Evolutionary conservation across 1,140 invertebrate genomes (phyloP).

Genomic region (Calycopis cecrops): DNA sequence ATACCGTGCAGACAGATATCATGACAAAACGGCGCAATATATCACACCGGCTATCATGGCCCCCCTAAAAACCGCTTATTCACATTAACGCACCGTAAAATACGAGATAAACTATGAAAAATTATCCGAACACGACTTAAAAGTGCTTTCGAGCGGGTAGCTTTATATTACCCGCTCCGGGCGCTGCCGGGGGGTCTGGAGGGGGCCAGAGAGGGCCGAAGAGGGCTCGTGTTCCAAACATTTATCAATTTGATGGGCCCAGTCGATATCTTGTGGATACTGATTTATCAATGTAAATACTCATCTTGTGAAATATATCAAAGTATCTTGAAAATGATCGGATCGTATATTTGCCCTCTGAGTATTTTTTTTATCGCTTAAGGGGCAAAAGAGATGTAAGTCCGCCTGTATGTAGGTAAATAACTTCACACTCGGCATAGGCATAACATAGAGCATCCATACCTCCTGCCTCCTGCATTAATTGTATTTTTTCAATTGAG

Average conservation of each 20-base stretch:
- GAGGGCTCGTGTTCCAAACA: slow-evolving; percentile 46
- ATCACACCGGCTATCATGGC: slow-evolving; percentile 8
- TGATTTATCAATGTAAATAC: slow-evolving; percentile 51
- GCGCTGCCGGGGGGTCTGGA: slow-evolving; percentile 15
- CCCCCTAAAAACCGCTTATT: slow-evolving; percentile 23
- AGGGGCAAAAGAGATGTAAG: no score
- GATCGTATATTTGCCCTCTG: no score
- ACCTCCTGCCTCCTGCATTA: no score
- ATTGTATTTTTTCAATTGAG: no score
- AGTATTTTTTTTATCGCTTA: no score
- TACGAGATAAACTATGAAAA: slow-evolving; percentile 60
- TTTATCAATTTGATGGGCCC: slow-evolving; percentile 55
- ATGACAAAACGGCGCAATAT: slow-evolving; percentile 12
- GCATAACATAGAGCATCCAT: no score
- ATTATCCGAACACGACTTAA: slow-evolving; percentile 51
- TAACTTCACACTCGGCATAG: no score
- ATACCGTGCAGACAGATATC: background rate
- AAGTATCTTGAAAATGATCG: no score
- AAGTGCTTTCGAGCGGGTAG: slow-evolving; percentile 33
- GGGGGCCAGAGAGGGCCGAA: slow-evolving; percentile 26
- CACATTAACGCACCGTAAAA: slow-evolving; percentile 28
- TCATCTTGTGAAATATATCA: slow-evolving; percentile 28
- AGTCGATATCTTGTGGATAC: slow-evolving; percentile 38
- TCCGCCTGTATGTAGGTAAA: no score
- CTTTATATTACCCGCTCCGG: slow-evolving; percentile 35